Base-by-base conservation (phyloP, 2,888 invertebrate genomes). In the Pseudoips prasinana region DNA sequence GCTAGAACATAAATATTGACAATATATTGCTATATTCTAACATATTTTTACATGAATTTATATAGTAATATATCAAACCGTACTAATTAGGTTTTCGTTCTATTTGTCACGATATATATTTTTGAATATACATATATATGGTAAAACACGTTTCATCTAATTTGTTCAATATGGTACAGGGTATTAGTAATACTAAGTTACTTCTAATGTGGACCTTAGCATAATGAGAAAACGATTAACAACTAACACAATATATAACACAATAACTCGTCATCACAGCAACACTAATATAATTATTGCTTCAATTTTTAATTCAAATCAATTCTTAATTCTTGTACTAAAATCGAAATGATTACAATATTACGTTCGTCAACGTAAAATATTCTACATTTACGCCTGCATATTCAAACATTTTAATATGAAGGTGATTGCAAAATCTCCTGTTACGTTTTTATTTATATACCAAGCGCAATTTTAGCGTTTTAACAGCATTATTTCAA, bases 161-260 rank as follows among this genome's bases (percentile, higher is more conserved):
- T n/a, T 14, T 14, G 14, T 3, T 5, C 14, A 14, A 14, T 14
- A 14, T 14, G 14, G 14, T 14, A 3, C 5, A 14, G 14, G 14
- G 14, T 14, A 14, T 14, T 5, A 14, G 14, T 14, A 14, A 14
- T 14, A 14, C 5, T 14, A 14, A 14, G 2, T 14, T 3, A 14
- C 5, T 14, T 5, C 63, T 63, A 64, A 48, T 65, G 63, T 70
- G 55, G 35, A 64, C 63, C 72, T 70, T 69, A 68, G 28, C 8
- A 30, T 64, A 64, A 40, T 65, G 68, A 69, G 63, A 63, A 42
- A 48, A 45, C 39, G 35, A 49, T 48, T 44, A 42, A 45, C 31
- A 29, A 33, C 28, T 52, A 46, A 39, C 31, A 41, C 33, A 49
- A 33, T 25, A 43, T 34, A 33, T 34, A 42, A 46, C 33, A 39